Conservation (phyloP, 2,797 vertebrate species). For the Yasuhikotakia modesta region DNA sequence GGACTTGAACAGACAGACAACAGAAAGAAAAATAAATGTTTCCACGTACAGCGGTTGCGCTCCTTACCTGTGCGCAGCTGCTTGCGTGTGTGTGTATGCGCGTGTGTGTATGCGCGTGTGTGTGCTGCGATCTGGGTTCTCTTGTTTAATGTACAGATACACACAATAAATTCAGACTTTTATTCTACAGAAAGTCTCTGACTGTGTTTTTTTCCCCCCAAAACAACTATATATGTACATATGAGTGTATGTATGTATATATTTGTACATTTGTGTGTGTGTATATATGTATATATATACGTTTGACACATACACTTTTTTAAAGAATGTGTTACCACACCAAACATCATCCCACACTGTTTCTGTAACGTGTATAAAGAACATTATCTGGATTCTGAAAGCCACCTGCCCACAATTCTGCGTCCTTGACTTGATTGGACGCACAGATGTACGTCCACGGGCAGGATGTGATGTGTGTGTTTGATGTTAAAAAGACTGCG, state of each 20-base stretch:
- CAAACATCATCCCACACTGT: conserved; percentile 10
- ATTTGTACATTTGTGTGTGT: too few relatives aligned
- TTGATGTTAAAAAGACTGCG: conserved; percentile 55
- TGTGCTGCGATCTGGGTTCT: conserved; percentile 83
- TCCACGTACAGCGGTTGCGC: conserved; percentile 79
- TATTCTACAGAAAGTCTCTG: conserved; percentile 83
- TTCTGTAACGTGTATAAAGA: conserved; percentile 46
- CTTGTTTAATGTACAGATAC: conserved; percentile 84
- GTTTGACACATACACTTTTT: not conserved
- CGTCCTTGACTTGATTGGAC: conserved; percentile 51
- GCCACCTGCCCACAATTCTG: conserved; percentile 39
- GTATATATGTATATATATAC: too few relatives aligned
- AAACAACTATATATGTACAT: too few relatives aligned
- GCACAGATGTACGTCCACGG: conserved; percentile 27
- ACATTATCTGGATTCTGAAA: conserved; percentile 37
- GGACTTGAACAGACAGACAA: conserved; percentile 41
- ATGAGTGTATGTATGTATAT: too few relatives aligned
- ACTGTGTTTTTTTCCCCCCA: too few relatives aligned
- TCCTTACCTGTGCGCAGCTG: conserved; percentile 74
- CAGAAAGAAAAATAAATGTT: conserved; percentile 66
- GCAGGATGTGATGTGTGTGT: conserved; percentile 46
- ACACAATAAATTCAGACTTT: conserved; percentile 84
- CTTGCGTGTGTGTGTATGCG: conserved; percentile 76
- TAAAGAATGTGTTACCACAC: conserved; percentile 26
- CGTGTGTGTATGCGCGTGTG: conserved; percentile 68